Conservation (phyloP, 2,113 vertebrate genomes). For the Periophthalmus modestus region DNA sequence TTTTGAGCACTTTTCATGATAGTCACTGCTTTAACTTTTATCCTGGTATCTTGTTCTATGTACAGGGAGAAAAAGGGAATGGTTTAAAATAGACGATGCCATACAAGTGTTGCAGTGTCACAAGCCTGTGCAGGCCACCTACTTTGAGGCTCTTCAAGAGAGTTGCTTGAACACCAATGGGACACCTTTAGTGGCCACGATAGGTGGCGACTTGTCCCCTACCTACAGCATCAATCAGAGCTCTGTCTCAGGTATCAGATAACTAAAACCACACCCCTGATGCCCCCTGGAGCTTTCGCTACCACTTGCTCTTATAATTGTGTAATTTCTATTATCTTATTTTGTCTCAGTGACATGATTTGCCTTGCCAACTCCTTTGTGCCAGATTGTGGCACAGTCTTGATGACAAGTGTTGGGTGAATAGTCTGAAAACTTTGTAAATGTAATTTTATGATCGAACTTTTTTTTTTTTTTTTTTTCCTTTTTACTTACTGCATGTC, state of each 20-base stretch:
- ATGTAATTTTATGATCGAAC: conserved; percentile 64
- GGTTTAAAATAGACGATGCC: conserved; percentile 98
- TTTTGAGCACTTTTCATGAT: neutral
- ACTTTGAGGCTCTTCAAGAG: conserved; percentile 91
- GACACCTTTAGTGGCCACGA: conserved; percentile 86
- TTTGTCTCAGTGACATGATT: conserved; percentile 68
- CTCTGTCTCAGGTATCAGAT: conserved; percentile 94
- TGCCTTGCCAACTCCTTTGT: conserved; percentile 79
- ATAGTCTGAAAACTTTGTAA: conserved; percentile 78
- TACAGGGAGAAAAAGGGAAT: conserved; percentile 97
- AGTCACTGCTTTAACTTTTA: neutral
- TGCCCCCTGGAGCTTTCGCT: conserved; percentile 66
- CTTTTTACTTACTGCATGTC: conserved; percentile 78
- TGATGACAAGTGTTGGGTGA: conserved; percentile 74
- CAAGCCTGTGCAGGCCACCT: conserved; percentile 97
- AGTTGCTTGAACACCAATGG: conserved; percentile 92
- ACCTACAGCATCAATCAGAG: conserved; percentile 89
- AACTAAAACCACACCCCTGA: conserved; percentile 82
- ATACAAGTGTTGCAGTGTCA: conserved; percentile 91
- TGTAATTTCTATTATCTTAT: conserved; percentile 33
- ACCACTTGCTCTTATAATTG: conserved; percentile 75
- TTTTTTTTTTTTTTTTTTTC: conserved; percentile 57
- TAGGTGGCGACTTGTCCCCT: conserved; percentile 79
- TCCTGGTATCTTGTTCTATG: conserved; percentile 56
- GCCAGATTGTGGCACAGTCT: conserved; percentile 72